Evolutionary conservation across 1,140 invertebrate species (phyloP), one percentile per base, ranked within the genome.

Genomic region (Pseudomyrmex pallidus): DNA sequence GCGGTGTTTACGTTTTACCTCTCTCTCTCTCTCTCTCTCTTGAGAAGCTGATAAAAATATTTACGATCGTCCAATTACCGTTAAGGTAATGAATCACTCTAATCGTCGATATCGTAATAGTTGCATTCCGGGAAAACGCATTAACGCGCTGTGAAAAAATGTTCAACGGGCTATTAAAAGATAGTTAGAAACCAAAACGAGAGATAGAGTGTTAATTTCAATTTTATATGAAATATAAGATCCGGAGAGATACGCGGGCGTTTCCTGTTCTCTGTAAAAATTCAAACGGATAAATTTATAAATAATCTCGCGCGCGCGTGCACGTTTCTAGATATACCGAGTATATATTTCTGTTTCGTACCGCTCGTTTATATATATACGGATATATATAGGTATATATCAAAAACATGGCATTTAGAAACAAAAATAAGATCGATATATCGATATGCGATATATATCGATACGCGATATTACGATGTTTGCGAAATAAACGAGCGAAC

Each of bases 71-170:
- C 20, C 46, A 54, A 48, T 68, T 78, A 56, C 22, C 12, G 48
- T 70, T 70, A 80, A 44, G n/a, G 25, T 80, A 72, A 78, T 77
- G 25, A 46, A 78, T 61, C 48, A 25, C 15, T 35, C 66, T 77
- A 70, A 25, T 10, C 57, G 50, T 80, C 48, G 72, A 72, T 70
- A 50, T 25, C 15, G 20, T 17, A 25, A 59, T 17, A 9, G n/a
- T 72, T 22, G 9, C 50, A 59, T n/a, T 59, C 66, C 7, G 13
- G n/a, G 35, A 13, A 59, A 70, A 9, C 12, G 12, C n/a, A 70
- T 57, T n/a, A 46, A 13, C 17, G 8, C 13, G 15, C n/a, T 5
- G 44, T 56, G 12, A 35, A 72, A 17, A 15, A 57, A 48, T 20
- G 17, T n/a, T 61, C 20, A 48, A 66, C 7, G 22, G 8, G 22